Evolutionary conservation across 2,797 vertebrate species (phyloP).

Genomic region (Ibycter americanus): DNA sequence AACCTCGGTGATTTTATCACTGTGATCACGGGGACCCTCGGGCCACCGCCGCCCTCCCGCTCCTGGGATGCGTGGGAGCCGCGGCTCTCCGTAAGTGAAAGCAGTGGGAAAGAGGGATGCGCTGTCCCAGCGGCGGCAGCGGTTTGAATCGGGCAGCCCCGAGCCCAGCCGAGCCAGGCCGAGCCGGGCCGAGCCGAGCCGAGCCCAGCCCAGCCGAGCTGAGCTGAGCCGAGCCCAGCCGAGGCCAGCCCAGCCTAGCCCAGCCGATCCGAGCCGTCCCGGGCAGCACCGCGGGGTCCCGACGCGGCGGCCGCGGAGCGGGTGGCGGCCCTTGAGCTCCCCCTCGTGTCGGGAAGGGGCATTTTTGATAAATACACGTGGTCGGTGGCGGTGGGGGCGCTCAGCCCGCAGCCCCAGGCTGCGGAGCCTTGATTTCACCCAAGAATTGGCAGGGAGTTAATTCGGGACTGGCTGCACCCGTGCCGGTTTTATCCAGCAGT

Average conservation of each 20-base stretch:
- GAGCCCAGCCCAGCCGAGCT: not conserved
- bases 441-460: no score
- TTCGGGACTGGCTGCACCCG: no score
- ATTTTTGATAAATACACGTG: not conserved
- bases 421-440: not conserved
- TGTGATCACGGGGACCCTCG: not conserved
- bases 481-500: not conserved
- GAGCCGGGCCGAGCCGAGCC: no score
- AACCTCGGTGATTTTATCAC: no score
- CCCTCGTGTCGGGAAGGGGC: conserved; percentile 47
- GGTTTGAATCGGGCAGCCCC: not conserved
- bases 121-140: not conserved
- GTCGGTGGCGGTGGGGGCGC: no score
- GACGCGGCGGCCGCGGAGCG: not conserved
- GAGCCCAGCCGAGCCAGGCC: not conserved
- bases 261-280: not conserved
- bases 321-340: conserved; percentile 57
- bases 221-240: not conserved
- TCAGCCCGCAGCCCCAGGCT: no score
- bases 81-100: fast-evolving
- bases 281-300: not conserved
- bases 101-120: no score
- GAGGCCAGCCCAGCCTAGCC: no score
- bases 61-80: not conserved
- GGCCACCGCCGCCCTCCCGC: not conserved